Evolutionary conservation across 1,140 invertebrate species (phyloP).

Genomic region (Lepidostoma basale): DNA sequence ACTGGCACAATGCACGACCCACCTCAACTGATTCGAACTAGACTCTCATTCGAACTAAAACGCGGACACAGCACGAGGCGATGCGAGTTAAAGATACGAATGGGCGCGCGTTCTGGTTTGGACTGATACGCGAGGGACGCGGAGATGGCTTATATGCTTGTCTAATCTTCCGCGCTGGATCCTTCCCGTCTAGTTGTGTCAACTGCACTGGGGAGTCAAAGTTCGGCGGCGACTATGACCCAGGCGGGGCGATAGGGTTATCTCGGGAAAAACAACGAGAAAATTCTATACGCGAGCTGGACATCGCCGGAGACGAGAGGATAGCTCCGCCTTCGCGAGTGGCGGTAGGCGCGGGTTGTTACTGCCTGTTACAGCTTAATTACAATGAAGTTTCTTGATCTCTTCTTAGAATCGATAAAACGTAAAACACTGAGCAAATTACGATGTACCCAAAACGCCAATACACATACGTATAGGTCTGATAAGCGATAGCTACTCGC

Average conservation of each 20-base stretch:
- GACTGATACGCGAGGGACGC: slow-evolving; percentile 19
- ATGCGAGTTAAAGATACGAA: neutral
- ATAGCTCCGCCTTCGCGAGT: neutral
- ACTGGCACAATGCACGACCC: slow-evolving; percentile 15
- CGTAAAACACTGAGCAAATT: neutral
- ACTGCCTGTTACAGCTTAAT: neutral
- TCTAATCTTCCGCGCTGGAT: neutral
- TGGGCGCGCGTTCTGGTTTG: neutral
- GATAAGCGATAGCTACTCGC: neutral
- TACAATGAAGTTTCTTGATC: neutral
- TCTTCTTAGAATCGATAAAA: neutral
- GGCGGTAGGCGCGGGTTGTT: neutral
- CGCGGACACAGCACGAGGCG: neutral
- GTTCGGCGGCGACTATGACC: slow-evolving; percentile 31
- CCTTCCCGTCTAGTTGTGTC: neutral
- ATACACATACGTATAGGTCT: neutral
- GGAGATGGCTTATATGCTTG: slow-evolving; percentile 9
- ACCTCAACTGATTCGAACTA: slow-evolving; percentile 13
- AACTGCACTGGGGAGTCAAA: slow-evolving; percentile 28
- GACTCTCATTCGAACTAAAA: neutral
- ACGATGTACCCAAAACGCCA: no score
- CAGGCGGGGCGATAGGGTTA: slow-evolving; percentile 20
- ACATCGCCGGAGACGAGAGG: neutral
- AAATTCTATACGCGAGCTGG: neutral
- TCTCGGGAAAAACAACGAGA: slow-evolving; percentile 29